Percentiles rank a stretch among this genome's conserved stretches.
phyloP scores from a whole-genome alignment of 2,113 vertebrate species.

The Zosterops japonicus region DNA sequence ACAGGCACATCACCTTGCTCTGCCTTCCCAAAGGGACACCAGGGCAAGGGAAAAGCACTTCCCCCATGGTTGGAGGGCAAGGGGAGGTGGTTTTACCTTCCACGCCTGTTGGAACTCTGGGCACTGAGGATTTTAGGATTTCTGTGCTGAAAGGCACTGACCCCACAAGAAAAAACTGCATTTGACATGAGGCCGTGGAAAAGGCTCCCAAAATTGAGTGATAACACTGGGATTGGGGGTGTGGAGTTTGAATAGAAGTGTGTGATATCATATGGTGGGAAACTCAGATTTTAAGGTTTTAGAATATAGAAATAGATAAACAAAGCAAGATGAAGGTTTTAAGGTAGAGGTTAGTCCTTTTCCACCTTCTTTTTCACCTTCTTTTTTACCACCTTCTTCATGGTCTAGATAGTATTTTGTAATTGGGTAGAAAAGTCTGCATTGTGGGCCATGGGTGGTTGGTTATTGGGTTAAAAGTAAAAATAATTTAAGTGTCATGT shows the following conservation, averaged over 20 bases:
- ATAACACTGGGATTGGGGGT: not conserved
- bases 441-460: not conserved
- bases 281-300: not conserved
- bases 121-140: not conserved
- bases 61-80: not conserved
- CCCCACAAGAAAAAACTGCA: not conserved
- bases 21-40: not conserved
- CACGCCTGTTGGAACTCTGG: no score
- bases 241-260: not conserved
- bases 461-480: not conserved
- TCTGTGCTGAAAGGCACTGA: not conserved
- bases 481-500: not conserved
- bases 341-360: not conserved
- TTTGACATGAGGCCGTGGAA: not conserved
- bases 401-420: not conserved
- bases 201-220: not conserved
- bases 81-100: not conserved
- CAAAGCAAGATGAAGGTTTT: not conserved
- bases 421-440: not conserved
- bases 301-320: not conserved
- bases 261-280: not conserved
- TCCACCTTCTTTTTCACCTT: not conserved
- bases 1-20: not conserved
- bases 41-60: fast-evolving
- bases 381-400: not conserved